Evolutionary conservation across 2,113 vertebrate genomes (phyloP), one percentile per base, ranked within the genome.

Genomic region (Tachuris rubrigastra): DNA sequence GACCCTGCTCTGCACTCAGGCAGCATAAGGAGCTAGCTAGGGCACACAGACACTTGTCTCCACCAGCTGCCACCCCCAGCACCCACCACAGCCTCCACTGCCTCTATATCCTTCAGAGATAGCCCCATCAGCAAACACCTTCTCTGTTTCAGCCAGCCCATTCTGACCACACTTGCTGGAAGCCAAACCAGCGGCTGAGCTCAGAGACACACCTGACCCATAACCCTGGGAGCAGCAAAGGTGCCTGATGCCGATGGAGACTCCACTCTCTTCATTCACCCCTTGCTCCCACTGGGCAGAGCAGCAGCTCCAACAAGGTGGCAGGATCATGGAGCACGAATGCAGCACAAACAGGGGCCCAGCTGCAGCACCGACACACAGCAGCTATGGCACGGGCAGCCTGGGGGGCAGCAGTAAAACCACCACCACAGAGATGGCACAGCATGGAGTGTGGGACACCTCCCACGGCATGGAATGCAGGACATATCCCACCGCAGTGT

Each of bases 271-370:
- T 30, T 41, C 8, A 6, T 24, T 55, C 10, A 0, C 13, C 2
- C 6, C 19, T 5, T 0, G 3, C 23, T 96, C 41, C 47, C 37
- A 10, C 39, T 20, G 30, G 30, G 28, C 89, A 41, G 24, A 59
- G 83, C 52, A 65, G 66, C 53, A 27, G 20, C 73, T 81, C 39
- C 35, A 47, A 7, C 33, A 30, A 24, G 5, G 4, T 0, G 41
- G 16, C 62, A 76, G 23, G 52, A 41, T 3, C 3, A 2, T 1
- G 15, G 42, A 42, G 12, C 24, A 6, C 0, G 10, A 8, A 42
- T 5, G 42, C 47, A 46, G 24, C 85, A 69, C n/a, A 4, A 19
- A 52, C 25, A 19, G 28, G 31, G 39, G 31, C 58, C 68, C 0
- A 4, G 75, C 69, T 47, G 46, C 69, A 49, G 69, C 74, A 23